phyloP scores from a whole-genome alignment of 2,888 invertebrate genomes.

The Dendrolimus houi region DNA sequence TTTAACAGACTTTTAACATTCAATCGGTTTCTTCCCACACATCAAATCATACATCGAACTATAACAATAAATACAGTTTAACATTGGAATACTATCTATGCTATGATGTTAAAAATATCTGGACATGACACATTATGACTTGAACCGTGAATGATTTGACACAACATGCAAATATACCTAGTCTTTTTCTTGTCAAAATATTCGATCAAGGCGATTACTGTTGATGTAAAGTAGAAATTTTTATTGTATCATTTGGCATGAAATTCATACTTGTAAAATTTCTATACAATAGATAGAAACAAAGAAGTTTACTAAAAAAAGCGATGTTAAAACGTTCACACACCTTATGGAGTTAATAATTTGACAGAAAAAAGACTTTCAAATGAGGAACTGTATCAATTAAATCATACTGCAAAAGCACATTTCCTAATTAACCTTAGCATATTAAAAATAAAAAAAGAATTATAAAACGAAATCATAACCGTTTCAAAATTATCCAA shows the following conservation, averaged over 20 bases:
- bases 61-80: slow-evolving; percentile 63
- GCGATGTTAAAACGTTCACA: too few relatives aligned
- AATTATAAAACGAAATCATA: slow-evolving; percentile 8
- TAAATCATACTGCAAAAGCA: slow-evolving; percentile 10
- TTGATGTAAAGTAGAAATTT: too few relatives aligned
- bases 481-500: slow-evolving; percentile 18
- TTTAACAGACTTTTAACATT: slow-evolving; percentile 71
- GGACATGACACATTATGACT: slow-evolving; percentile 61
- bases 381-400: slow-evolving; percentile 39
- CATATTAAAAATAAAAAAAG: neutral
- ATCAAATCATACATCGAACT: slow-evolving; percentile 48
- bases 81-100: slow-evolving; percentile 57
- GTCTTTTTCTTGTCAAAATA: too few relatives aligned
- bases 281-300: too few relatives aligned
- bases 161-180: slow-evolving; percentile 41
- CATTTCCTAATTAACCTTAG: neutral
- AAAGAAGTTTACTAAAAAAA: too few relatives aligned
- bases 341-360: too few relatives aligned
- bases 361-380: too few relatives aligned
- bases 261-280: too few relatives aligned
- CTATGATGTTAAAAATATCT: slow-evolving; percentile 37
- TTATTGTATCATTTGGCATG: too few relatives aligned
- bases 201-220: too few relatives aligned
- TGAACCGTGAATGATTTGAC: slow-evolving; percentile 35
- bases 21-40: slow-evolving; percentile 48